phyloP scores from a whole-genome alignment of 2,113 vertebrate species.

The Andinoacara biseriatus region DNA sequence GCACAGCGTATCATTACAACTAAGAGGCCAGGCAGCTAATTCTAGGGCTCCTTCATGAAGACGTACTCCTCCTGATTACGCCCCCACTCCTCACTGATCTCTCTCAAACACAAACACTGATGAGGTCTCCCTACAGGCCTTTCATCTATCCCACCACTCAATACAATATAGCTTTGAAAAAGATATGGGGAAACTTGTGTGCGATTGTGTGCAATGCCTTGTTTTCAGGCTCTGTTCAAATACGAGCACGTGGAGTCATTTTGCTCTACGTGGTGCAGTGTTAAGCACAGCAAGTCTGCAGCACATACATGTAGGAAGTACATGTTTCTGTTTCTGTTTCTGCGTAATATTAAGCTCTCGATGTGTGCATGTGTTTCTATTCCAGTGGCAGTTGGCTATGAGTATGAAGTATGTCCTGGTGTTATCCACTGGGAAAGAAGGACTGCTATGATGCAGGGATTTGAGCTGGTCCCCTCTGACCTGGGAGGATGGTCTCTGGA shows the following conservation, averaged over 20 bases:
- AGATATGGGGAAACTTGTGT: not conserved
- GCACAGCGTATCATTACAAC: conserved; percentile 70
- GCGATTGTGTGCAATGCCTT: not conserved
- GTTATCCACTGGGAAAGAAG: conserved; percentile 95
- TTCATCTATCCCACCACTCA: conserved; percentile 56
- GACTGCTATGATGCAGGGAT: conserved; percentile 91
- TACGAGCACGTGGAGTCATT: not conserved
- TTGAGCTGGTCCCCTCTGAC: conserved; percentile 94
- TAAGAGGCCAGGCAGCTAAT: conserved; percentile 72
- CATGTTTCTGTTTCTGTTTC: not conserved
- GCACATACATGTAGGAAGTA: not conserved
- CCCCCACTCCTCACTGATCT: conserved; percentile 66
- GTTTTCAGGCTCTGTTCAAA: not conserved
- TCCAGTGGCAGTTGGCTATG: conserved; percentile 95
- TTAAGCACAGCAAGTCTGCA: not conserved
- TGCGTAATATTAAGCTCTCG: not conserved
- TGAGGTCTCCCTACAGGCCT: conserved; percentile 56
- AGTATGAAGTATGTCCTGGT: conserved; percentile 93
- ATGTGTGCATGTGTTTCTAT: conserved; percentile 59
- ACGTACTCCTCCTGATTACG: conserved; percentile 69
- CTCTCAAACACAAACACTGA: conserved; percentile 58
- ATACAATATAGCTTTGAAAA: conserved; percentile 30
- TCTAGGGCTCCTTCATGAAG: conserved; percentile 72
- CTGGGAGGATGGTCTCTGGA: conserved; percentile 97
- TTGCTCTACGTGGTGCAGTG: not conserved